A percentile compares a stretch with the other conserved stretches of the same genome.
Conservation (phyloP, 2,113 vertebrate genomes). For the Edolisoma coerulescens region DNA sequence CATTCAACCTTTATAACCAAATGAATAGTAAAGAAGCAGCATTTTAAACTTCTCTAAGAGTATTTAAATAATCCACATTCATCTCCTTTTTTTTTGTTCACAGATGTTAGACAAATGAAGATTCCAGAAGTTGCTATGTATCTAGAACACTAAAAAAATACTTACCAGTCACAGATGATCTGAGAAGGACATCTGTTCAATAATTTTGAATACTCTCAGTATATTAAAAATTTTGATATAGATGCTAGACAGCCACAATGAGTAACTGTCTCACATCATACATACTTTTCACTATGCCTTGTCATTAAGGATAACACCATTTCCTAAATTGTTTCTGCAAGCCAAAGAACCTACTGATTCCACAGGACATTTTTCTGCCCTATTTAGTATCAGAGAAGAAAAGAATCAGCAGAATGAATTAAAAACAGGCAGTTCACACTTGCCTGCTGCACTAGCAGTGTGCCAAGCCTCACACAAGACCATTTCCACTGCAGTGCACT, state of each 20-base stretch:
- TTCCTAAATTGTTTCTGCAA: not conserved
- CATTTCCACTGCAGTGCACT: not conserved
- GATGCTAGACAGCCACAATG: not conserved
- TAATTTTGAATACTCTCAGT: not conserved
- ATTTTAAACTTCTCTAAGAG: not conserved
- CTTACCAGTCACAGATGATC: not conserved
- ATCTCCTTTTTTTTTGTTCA: not conserved
- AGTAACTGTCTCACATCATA: not conserved
- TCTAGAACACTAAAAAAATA: not conserved
- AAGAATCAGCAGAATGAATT: not conserved
- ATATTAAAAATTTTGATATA: not conserved
- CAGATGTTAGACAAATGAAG: not conserved
- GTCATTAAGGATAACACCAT: not conserved
- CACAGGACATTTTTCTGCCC: not conserved
- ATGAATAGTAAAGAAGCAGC: not conserved
- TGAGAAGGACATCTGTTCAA: not conserved
- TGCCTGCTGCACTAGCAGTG: not conserved
- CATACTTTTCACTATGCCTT: not conserved
- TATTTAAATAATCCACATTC: not conserved
- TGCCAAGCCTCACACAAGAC: not conserved
- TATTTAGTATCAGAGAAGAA: not conserved
- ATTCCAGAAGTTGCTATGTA: not conserved
- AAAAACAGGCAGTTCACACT: not conserved
- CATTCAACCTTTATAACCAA: not conserved
- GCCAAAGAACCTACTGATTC: not conserved